Conservation (phyloP, 2,888 invertebrate genomes). For the Rotaria magnacalcarata region DNA sequence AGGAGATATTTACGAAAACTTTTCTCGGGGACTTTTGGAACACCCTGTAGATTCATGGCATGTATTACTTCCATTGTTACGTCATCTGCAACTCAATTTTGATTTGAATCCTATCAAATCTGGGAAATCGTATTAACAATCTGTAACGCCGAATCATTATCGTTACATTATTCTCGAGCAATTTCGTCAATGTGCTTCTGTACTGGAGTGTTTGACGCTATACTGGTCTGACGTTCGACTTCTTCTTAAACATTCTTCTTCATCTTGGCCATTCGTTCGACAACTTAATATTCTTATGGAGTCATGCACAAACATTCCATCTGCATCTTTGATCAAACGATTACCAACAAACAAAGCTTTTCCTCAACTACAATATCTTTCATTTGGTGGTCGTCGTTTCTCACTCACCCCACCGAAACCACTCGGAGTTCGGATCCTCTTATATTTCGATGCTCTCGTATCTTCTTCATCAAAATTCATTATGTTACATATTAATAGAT, state of each 20-base stretch:
- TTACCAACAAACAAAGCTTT: neutral
- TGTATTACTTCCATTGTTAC: neutral
- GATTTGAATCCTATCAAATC: neutral
- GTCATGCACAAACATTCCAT: neutral
- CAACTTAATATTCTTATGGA: neutral
- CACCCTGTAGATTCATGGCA: too few relatives aligned
- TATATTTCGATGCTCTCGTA: neutral
- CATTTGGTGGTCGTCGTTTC: neutral
- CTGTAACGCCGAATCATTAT: neutral
- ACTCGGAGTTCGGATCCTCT: neutral
- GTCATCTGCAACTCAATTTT: neutral
- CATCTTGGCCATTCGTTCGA: slow-evolving; percentile 7
- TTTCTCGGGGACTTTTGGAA: too few relatives aligned
- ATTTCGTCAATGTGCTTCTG: neutral
- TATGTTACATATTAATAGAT: neutral
- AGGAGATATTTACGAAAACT: too few relatives aligned
- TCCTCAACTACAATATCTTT: slow-evolving; percentile 7
- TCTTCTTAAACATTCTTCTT: neutral
- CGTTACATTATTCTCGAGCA: neutral
- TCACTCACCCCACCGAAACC: neutral
- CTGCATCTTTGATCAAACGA: neutral
- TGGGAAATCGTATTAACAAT: neutral
- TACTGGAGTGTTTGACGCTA: neutral
- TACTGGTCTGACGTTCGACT: neutral
- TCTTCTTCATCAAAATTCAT: neutral